Evolutionary conservation across 2,113 vertebrate species (phyloP).

Genomic region (Nanger granti): DNA sequence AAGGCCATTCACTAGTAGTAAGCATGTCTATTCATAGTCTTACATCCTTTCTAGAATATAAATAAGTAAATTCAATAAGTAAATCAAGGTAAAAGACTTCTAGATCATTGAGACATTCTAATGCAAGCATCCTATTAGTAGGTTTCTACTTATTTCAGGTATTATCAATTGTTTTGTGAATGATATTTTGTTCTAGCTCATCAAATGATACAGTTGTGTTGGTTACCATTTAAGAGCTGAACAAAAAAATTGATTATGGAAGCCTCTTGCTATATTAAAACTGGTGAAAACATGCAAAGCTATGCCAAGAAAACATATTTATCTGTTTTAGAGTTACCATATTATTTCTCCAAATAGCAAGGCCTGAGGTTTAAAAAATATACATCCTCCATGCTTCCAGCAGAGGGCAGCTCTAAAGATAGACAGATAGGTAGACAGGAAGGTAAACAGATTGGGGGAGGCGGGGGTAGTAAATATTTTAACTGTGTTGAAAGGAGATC

Average conservation of each 20-base stretch:
- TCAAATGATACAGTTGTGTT: not conserved
- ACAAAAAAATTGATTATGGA: not conserved
- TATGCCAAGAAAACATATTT: not conserved
- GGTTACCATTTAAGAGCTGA: not conserved
- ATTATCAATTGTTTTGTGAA: not conserved
- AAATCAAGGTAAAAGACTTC: not conserved
- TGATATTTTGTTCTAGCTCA: not conserved
- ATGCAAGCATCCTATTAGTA: not conserved
- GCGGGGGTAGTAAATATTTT: not conserved
- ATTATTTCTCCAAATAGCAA: not conserved
- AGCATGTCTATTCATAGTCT: not conserved
- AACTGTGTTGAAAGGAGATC: not conserved
- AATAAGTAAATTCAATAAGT: not conserved
- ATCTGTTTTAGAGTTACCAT: not conserved
- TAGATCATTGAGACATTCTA: not conserved
- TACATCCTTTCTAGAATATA: not conserved
- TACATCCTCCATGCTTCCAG: not conserved
- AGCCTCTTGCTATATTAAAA: not conserved
- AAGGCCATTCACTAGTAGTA: not conserved
- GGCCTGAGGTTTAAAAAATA: not conserved
- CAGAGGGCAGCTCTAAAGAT: slow-evolving; percentile 40
- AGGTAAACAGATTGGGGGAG: not conserved
- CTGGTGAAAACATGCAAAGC: not conserved
- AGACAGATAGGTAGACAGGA: rapidly evolving
- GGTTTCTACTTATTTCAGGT: not conserved